phyloP scores from a whole-genome alignment of 2,797 vertebrate species.

The Alosa sapidissima region DNA sequence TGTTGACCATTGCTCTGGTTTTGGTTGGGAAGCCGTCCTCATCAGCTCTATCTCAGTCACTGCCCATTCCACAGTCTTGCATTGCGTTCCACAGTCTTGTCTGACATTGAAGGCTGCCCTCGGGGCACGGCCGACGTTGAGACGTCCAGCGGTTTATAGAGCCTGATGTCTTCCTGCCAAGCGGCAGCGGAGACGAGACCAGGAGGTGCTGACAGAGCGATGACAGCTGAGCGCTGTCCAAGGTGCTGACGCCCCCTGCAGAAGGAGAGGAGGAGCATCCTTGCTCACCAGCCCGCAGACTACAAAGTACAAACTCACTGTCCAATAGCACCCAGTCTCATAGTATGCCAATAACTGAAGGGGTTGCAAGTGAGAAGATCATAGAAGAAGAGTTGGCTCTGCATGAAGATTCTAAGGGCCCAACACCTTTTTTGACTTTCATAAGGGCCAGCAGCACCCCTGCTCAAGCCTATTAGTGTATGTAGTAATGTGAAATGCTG shows the following conservation, averaged over 20 bases:
- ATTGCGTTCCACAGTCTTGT: neutral
- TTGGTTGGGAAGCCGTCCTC: neutral
- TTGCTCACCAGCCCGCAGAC: neutral
- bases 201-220: neutral
- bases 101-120: neutral
- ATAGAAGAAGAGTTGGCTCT: too few species aligned
- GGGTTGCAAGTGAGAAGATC: too few species aligned
- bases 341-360: neutral
- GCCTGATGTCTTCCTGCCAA: neutral
- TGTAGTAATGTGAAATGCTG: too few species aligned
- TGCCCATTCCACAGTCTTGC: neutral
- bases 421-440: too few species aligned
- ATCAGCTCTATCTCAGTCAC: neutral
- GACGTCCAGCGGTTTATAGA: neutral
- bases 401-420: too few species aligned
- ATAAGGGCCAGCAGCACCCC: too few species aligned
- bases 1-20: neutral
- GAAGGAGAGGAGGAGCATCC: neutral
- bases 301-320: neutral
- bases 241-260: neutral
- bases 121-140: neutral
- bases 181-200: neutral
- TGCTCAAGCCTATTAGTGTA: too few species aligned
- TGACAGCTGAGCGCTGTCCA: constrained; percentile 11
- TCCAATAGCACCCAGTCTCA: neutral